These are phyloP conservation scores for Cerastis leucographa DNA, from an alignment of 2,888 invertebrate genomes.

Conservation along the genomic window DNA sequence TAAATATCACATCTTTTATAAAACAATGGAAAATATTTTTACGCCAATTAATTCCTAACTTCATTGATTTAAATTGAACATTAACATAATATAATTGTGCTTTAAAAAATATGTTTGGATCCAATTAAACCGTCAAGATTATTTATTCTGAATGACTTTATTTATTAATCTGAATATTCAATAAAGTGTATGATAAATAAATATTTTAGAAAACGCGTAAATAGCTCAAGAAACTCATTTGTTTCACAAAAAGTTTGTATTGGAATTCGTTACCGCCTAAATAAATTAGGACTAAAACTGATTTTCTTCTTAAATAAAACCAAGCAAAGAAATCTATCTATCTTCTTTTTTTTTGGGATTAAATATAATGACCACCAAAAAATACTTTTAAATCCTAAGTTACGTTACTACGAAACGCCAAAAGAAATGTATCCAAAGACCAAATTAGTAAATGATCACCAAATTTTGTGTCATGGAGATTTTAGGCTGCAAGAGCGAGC, in stretches of 20 bases:
- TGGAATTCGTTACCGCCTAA: neutral
- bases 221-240: neutral
- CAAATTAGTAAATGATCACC: no score
- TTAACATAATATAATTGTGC: constrained; percentile 59
- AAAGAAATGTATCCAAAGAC: no score
- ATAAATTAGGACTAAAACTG: neutral
- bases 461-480: no score
- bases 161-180: constrained; percentile 26
- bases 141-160: constrained; percentile 35
- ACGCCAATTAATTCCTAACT: constrained; percentile 28
- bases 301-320: neutral
- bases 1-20: constrained; percentile 12
- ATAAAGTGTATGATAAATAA: constrained; percentile 6
- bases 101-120: constrained; percentile 47
- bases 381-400: no score
- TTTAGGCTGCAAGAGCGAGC: no score
- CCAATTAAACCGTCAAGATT: constrained; percentile 43
- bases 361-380: no score
- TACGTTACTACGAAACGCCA: no score
- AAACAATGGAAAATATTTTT: constrained; percentile 43
- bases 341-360: neutral
- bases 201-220: neutral
- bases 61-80: constrained; percentile 37
- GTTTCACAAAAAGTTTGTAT: neutral
- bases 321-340: neutral